A percentile compares a stretch with the other conserved stretches of the same genome.
phyloP scores from a whole-genome alignment of 1,140 invertebrate genomes.

The Drosophila neocordata region DNA sequence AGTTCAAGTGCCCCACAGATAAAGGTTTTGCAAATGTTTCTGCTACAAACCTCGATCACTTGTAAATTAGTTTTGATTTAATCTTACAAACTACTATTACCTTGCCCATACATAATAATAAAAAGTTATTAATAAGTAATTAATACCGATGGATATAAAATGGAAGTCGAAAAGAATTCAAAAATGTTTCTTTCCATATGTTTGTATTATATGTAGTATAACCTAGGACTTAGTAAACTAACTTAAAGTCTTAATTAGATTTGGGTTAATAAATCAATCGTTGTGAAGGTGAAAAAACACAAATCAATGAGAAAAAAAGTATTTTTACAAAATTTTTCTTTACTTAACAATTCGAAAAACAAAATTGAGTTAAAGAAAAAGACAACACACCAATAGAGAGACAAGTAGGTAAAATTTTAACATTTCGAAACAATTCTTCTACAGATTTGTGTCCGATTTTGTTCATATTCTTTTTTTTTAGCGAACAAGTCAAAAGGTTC shows the following conservation, averaged over 20 bases:
- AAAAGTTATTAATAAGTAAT: too few relatives aligned
- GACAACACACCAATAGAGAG: slow-evolving; percentile 79
- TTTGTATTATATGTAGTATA: background rate
- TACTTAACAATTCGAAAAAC: slow-evolving; percentile 29
- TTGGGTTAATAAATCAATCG: background rate
- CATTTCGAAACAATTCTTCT: slow-evolving; percentile 33
- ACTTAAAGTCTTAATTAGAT: too few relatives aligned
- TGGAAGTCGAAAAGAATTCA: too few relatives aligned
- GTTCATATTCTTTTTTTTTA: slow-evolving; percentile 15
- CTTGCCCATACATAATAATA: too few relatives aligned
- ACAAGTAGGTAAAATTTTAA: slow-evolving; percentile 57
- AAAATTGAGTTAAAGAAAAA: slow-evolving; percentile 66
- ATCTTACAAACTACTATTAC: too few relatives aligned
- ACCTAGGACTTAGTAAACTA: background rate
- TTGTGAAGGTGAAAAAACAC: background rate
- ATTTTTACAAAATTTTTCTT: slow-evolving; percentile 26
- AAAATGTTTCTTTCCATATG: too few relatives aligned
- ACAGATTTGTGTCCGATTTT: background rate
- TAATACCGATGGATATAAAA: too few relatives aligned
- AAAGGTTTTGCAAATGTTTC: slow-evolving; percentile 70
- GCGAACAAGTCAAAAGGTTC: slow-evolving; percentile 59
- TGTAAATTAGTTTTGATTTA: too few relatives aligned
- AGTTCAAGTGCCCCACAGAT: slow-evolving; percentile 69
- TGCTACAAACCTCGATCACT: slow-evolving; percentile 20
- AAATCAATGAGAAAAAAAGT: slow-evolving; percentile 19